Percentiles rank a stretch among this genome's conserved stretches.
phyloP scores from a whole-genome alignment of 2,113 vertebrate genomes.

The Gymnorhina tibicen region DNA sequence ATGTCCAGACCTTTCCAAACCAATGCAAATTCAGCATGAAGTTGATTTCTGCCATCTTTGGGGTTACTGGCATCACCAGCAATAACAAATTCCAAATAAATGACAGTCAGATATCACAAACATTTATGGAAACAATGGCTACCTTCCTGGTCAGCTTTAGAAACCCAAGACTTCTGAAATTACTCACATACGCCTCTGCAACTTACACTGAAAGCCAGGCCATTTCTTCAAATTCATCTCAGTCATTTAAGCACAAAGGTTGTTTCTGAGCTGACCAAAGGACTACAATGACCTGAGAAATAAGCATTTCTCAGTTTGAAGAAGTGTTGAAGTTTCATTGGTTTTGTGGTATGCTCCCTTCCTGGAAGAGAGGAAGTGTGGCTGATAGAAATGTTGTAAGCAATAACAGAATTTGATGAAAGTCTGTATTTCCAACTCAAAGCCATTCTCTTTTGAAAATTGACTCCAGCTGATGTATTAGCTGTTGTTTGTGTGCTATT shows the following conservation, averaged over 20 bases:
- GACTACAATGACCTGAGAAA: background rate
- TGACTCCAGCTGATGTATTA: background rate
- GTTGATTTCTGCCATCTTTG: background rate
- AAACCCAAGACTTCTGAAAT: background rate
- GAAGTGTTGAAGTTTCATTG: conserved; percentile 14
- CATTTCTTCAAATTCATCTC: background rate
- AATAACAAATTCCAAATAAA: background rate
- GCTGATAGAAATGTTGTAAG: background rate
- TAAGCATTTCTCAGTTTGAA: conserved; percentile 20
- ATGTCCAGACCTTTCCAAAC: background rate
- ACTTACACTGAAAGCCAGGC: background rate
- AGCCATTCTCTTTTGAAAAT: background rate
- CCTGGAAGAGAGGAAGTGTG: background rate
- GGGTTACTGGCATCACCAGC: background rate
- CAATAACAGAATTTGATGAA: background rate
- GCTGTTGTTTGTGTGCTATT: background rate
- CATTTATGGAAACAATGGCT: background rate
- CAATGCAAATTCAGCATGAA: background rate
- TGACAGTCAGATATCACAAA: background rate
- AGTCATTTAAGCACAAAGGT: background rate
- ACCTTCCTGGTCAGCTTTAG: background rate
- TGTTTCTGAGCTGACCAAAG: background rate
- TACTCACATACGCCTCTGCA: background rate
- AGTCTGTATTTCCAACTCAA: background rate
- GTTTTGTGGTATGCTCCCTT: background rate